Conservation (phyloP, 53 echinoderm and acorn worm species). For the Henricia sp. region DNA sequence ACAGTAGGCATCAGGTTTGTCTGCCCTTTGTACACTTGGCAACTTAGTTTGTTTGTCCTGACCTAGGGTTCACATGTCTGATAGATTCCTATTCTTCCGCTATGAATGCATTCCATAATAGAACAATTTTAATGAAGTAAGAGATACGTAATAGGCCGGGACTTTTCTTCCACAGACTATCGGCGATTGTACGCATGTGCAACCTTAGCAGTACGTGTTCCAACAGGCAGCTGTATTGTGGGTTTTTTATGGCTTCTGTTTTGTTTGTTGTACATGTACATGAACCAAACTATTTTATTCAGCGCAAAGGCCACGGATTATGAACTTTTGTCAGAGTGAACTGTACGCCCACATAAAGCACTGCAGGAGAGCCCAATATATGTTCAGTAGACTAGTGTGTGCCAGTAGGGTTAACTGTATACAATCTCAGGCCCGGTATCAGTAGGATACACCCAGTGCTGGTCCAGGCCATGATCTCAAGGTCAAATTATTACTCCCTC, state of each 20-base stretch:
- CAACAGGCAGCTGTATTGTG: neutral
- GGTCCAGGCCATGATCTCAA: neutral
- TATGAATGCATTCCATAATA: neutral
- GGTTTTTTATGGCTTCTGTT: slow-evolving; percentile 26
- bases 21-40: slow-evolving; percentile 20
- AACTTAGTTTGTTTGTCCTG: slow-evolving; percentile 31
- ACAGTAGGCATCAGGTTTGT: neutral
- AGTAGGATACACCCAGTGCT: neutral
- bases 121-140: slow-evolving; percentile 16
- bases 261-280: neutral
- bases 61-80: slow-evolving; percentile 15
- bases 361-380: too few species aligned
- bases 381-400: too few species aligned
- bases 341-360: neutral
- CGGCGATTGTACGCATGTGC: neutral
- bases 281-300: too few species aligned
- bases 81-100: neutral
- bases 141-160: neutral
- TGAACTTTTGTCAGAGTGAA: slow-evolving; percentile 19
- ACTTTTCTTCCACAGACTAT: neutral
- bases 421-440: neutral
- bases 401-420: neutral
- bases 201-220: neutral
- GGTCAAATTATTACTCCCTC: neutral
- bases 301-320: neutral